phyloP scores from a whole-genome alignment of 2,113 vertebrate species.

The Cyanoderma ruficeps region DNA sequence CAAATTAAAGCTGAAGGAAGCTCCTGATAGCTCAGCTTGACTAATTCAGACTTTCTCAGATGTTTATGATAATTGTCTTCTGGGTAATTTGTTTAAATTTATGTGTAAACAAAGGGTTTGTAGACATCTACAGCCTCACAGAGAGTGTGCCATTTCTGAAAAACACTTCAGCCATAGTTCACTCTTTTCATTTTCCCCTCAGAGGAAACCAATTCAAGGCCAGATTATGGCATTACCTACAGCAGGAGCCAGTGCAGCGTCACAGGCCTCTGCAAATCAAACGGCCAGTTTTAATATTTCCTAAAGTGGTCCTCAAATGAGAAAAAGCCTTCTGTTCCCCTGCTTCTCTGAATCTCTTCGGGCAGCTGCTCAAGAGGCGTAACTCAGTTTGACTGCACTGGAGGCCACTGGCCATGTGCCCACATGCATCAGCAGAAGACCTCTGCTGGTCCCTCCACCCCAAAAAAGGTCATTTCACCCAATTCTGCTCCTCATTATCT shows the following conservation, averaged over 20 bases:
- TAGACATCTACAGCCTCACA: not conserved
- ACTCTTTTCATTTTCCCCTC: not conserved
- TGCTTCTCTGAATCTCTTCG: not conserved
- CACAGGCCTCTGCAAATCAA: not conserved
- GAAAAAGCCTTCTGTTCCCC: slow-evolving; percentile 3
- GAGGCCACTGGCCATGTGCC: slow-evolving; percentile 10
- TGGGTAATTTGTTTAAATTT: slow-evolving; percentile 55
- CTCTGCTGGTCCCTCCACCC: not conserved
- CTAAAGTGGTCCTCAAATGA: not conserved
- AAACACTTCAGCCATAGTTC: not conserved
- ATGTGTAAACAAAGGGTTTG: slow-evolving; percentile 48
- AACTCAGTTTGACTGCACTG: not conserved
- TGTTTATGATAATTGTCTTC: slow-evolving; percentile 15
- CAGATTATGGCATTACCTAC: not conserved
- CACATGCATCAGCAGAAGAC: not conserved
- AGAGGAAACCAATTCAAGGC: not conserved
- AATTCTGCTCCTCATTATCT: not conserved
- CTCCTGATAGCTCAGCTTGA: not conserved
- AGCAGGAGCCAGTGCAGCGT: not conserved
- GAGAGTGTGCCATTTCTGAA: not conserved
- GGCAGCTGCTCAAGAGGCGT: not conserved
- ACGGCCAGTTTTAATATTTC: not conserved
- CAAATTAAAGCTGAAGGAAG: slow-evolving; percentile 18
- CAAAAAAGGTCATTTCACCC: not conserved
- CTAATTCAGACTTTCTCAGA: slow-evolving; percentile 21